Conservation (phyloP, 2,113 vertebrate species). For the Felis catus region F.catus_Fca126_mat1.0 CM031411.1:77918501-77919000, state of each 20-base stretch:
- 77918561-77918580: not conserved
- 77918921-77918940: not conserved
- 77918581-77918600: not conserved
- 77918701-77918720: not conserved
- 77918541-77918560: not conserved
- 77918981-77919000: not conserved
- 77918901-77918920: not conserved
- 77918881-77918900: not conserved
- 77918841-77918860: not conserved
- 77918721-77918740: conserved; percentile 16
- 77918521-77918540: not conserved
- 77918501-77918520: not conserved
- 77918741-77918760: not conserved
- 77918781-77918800: not conserved
- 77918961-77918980: not conserved
- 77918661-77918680: not conserved
- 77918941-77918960: not conserved
- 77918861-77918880: not conserved
- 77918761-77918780: not conserved
- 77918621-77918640: conserved; percentile 52
- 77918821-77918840: not conserved
- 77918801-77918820: not conserved
- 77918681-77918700: not conserved
- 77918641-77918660: not conserved
- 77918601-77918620: not conserved